These are phyloP conservation scores for Mya arenaria DNA, from an alignment of 1,140 invertebrate species.

Conservation along the genomic window DNA sequence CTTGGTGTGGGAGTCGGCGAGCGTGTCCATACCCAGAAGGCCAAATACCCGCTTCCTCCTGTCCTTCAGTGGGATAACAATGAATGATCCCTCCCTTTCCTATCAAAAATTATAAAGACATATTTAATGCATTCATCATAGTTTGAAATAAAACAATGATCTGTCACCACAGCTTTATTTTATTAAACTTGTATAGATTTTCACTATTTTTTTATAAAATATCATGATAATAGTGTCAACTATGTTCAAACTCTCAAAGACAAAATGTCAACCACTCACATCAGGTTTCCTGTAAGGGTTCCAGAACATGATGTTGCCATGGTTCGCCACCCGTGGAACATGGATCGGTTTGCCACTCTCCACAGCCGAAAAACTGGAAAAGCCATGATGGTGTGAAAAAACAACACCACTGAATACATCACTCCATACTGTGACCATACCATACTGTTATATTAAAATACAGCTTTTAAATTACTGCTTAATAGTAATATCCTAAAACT, in stretches of 20 bases:
- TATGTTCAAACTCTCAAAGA: too few species aligned
- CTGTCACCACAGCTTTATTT: too few species aligned
- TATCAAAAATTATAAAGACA: constrained; percentile 57
- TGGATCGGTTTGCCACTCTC: constrained; percentile 79
- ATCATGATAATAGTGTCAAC: too few species aligned
- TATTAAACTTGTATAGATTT: too few species aligned
- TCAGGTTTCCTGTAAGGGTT: constrained; percentile 74
- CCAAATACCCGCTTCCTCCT: constrained; percentile 80
- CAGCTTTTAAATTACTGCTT: too few species aligned
- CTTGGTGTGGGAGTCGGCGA: constrained; percentile 76
- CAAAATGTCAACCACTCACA: too few species aligned
- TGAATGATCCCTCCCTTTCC: constrained; percentile 78
- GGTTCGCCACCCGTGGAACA: constrained; percentile 77
- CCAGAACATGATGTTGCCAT: constrained; percentile 80
- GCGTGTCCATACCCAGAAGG: constrained; percentile 79
- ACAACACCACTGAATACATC: too few species aligned
- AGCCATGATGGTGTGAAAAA: not conserved
- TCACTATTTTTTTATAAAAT: too few species aligned
- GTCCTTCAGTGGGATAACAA: constrained; percentile 79
- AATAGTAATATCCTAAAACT: too few species aligned
- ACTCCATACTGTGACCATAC: not conserved
- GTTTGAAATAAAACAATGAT: too few species aligned
- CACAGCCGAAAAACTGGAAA: constrained; percentile 77
- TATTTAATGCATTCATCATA: not conserved
- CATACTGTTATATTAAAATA: not conserved